Conservation (phyloP, 2,113 vertebrate species). For the Panurus biarmicus region DNA sequence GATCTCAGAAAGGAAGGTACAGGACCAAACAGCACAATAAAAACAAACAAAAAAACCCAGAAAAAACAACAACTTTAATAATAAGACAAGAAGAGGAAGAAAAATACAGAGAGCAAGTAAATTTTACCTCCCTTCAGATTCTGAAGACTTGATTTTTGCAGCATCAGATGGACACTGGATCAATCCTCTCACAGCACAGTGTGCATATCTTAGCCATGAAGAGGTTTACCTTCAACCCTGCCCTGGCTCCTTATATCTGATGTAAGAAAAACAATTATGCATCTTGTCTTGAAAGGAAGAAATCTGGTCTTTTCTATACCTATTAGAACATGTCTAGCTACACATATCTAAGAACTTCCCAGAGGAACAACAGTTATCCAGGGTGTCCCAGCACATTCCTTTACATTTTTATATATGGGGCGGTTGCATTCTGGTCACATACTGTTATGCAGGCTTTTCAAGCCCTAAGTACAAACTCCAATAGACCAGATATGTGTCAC, state of each 20-base stretch:
- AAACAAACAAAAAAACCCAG: neutral
- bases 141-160: neutral
- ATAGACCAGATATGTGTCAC: neutral
- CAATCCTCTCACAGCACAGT: neutral
- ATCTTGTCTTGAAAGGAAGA: neutral
- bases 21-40: neutral
- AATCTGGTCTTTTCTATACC: neutral
- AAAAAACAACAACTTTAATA: neutral
- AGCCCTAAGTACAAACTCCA: neutral
- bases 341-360: neutral
- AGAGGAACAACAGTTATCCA: neutral
- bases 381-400: neutral
- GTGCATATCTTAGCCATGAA: too few species aligned
- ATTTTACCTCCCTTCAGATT: neutral
- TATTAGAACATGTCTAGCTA: neutral
- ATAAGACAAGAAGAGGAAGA: neutral
- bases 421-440: neutral
- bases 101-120: neutral
- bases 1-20: neutral
- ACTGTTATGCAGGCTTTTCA: neutral
- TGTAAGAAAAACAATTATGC: neutral
- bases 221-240: neutral
- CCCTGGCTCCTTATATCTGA: neutral
- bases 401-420: neutral
- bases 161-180: neutral